Evolutionary conservation across 2,797 vertebrate species (phyloP).

Genomic region (Pangasius krempfi): DNA sequence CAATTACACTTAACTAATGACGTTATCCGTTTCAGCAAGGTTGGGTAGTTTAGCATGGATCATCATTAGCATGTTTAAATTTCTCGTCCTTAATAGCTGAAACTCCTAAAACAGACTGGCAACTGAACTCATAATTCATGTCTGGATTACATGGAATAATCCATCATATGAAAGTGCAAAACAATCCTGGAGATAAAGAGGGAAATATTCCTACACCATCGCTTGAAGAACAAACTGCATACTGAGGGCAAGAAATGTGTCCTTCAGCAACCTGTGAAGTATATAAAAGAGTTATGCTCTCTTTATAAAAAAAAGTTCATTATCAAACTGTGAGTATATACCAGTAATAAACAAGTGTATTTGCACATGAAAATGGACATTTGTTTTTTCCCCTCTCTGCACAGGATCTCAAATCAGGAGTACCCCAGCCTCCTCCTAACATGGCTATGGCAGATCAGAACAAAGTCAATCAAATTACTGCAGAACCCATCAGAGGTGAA

Average conservation of each 20-base stretch:
- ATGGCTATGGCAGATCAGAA: slow-evolving; percentile 70
- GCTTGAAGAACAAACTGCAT: slow-evolving; percentile 51
- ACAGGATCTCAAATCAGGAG: slow-evolving; percentile 51
- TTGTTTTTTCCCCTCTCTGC: background rate
- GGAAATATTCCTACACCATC: slow-evolving; percentile 51
- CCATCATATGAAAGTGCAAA: slow-evolving; percentile 52
- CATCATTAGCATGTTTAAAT: slow-evolving; percentile 24
- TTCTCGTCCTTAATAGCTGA: slow-evolving; percentile 20
- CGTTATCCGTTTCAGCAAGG: slow-evolving; percentile 21
- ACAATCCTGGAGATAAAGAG: slow-evolving; percentile 41
- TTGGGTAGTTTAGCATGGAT: slow-evolving; percentile 17
- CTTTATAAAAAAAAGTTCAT: slow-evolving; percentile 63
- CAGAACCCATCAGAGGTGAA: slow-evolving; percentile 21
- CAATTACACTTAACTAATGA: slow-evolving; percentile 51
- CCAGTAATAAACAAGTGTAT: slow-evolving; percentile 53
- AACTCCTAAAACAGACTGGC: slow-evolving; percentile 50
- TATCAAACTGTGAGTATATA: slow-evolving; percentile 65
- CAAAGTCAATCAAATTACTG: slow-evolving; percentile 23
- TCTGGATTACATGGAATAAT: slow-evolving; percentile 46
- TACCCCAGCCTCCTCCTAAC: slow-evolving; percentile 70
- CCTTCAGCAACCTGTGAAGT: slow-evolving; percentile 64
- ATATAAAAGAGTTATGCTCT: slow-evolving; percentile 61
- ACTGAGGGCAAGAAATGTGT: slow-evolving; percentile 61
- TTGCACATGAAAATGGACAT: slow-evolving; percentile 31
- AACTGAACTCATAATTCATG: slow-evolving; percentile 77